These are phyloP conservation scores for Ciona savignyi DNA, from an alignment of 23 tunicate genomes.

Conservation along the genomic window DNA sequence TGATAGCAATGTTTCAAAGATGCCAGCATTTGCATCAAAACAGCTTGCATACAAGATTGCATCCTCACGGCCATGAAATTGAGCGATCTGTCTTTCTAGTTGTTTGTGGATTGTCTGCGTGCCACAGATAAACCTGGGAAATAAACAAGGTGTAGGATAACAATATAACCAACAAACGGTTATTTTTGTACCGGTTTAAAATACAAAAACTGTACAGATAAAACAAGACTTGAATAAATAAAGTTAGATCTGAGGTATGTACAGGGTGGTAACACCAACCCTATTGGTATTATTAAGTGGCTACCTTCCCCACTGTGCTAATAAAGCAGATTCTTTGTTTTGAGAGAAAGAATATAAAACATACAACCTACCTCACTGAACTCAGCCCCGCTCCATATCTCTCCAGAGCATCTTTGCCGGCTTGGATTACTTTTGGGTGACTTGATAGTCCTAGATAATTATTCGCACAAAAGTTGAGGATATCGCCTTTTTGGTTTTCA, in stretches of 20 bases:
- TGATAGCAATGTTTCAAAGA: conserved; percentile 76
- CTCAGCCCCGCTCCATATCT: conserved; percentile 92
- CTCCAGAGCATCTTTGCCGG: conserved; percentile 62
- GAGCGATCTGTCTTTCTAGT: conserved; percentile 68
- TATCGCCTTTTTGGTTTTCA: conserved; percentile 23
- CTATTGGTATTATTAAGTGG: too few relatives aligned
- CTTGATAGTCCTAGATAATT: conserved; percentile 93
- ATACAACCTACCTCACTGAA: conserved; percentile 85
- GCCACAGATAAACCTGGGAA: conserved; percentile 91
- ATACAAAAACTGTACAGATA: background rate
- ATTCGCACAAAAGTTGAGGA: conserved; percentile 94
- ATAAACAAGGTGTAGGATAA: background rate
- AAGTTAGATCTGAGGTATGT: too few relatives aligned
- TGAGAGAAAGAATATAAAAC: too few relatives aligned
- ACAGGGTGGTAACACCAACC: too few relatives aligned
- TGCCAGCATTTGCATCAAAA: conserved; percentile 99
- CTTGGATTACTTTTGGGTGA: conserved; percentile 83
- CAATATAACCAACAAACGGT: background rate
- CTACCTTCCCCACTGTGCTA: too few relatives aligned
- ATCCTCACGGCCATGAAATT: conserved; percentile 83
- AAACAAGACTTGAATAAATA: too few relatives aligned
- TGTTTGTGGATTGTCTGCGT: conserved; percentile 90
- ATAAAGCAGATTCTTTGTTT: too few relatives aligned
- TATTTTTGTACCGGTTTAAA: background rate
- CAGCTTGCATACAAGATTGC: conserved; percentile 95